A percentile compares a stretch with the other conserved stretches of the same genome.
phyloP scores from a whole-genome alignment of 1,140 invertebrate species.

The Alviniconcha marisindica region DNA sequence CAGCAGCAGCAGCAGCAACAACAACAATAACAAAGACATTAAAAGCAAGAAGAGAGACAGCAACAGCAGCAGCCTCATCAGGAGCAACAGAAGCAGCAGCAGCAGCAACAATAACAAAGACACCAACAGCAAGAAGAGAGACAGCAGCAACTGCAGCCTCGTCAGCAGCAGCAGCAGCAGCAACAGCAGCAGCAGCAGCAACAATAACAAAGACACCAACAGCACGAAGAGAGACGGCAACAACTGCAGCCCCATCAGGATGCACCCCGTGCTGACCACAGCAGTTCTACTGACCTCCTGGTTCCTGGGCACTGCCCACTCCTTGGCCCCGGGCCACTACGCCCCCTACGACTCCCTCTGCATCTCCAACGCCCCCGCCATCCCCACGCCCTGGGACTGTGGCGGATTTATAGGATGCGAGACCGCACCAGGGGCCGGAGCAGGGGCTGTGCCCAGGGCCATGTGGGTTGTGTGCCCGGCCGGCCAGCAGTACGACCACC shows the following conservation, averaged over 20 bases:
- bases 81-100: no score
- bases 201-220: neutral
- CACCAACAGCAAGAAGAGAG: no score
- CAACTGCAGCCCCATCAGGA: no score
- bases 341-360: slow-evolving; percentile 35
- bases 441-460: neutral
- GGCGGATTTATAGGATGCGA: slow-evolving; percentile 34
- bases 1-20: no score
- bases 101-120: neutral
- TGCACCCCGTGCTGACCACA: neutral
- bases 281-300: neutral
- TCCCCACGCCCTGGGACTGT: slow-evolving; percentile 42
- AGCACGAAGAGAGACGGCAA: neutral
- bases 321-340: neutral
- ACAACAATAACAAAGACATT: no score
- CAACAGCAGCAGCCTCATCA: no score
- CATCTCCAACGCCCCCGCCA: neutral
- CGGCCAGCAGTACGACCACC: slow-evolving; percentile 20
- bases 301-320: neutral
- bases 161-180: no score
- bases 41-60: no score
- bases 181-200: no score
- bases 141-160: no score
- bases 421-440: neutral
- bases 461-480: slow-evolving; percentile 29